A percentile compares a stretch with the other conserved stretches of the same genome.
phyloP scores from a whole-genome alignment of 2,797 vertebrate genomes.

The Syngnathus rostellatus region DNA sequence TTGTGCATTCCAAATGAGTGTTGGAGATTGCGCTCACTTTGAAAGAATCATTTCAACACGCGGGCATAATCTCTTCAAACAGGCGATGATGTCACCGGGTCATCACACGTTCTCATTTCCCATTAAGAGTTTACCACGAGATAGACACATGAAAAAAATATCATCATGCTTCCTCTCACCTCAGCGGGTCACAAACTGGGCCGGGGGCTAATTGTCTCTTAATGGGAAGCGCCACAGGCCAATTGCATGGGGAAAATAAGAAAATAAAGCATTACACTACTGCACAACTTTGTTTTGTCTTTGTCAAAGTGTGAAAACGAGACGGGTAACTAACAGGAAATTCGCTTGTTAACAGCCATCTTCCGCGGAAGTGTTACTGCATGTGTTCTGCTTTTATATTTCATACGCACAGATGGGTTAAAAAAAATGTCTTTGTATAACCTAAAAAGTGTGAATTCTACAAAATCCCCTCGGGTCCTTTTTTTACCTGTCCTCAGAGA shows the following conservation, averaged over 20 bases:
- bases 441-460: conserved; percentile 14
- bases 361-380: not conserved
- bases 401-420: conserved; percentile 8
- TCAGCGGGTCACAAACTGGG: conserved; percentile 1
- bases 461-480: conserved; percentile 22
- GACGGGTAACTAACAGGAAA: not conserved
- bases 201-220: conserved; percentile 14
- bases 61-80: conserved; percentile 1
- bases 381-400: not conserved
- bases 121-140: conserved; percentile 7
- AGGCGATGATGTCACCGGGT: not conserved
- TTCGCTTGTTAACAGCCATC: not conserved
- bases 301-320: not conserved
- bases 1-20: not conserved
- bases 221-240: not conserved
- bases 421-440: conserved; percentile 22
- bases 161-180: not conserved
- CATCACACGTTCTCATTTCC: conserved; percentile 19
- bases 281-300: conserved; percentile 2
- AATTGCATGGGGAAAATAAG: not conserved
- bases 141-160: conserved; percentile 8
- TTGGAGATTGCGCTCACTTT: not conserved
- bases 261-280: not conserved
- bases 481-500: conserved; percentile 19
- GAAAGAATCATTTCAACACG: not conserved